Base-by-base conservation (phyloP, 2,797 vertebrate species). In the Megaceryle alcyon region DNA sequence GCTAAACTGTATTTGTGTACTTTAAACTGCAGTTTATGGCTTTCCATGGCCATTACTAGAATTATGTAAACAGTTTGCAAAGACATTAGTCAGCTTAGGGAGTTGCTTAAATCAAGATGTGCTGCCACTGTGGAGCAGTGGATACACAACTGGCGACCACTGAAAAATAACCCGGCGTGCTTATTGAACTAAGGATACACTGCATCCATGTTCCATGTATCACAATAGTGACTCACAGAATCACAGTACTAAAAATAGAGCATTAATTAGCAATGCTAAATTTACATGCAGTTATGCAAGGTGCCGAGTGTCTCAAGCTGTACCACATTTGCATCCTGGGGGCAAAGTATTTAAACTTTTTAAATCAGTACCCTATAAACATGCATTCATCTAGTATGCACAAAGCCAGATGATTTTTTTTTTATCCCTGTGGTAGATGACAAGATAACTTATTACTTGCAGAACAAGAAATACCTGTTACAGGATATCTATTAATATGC, bases 391-490 rank as follows among this genome's bases (percentile, higher is more conserved):
- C 49, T 37, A 15, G 8, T 31, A 28, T 9, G 33, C 26, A 83
- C 22, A 49, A 71, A 64, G 18, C 12, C 33, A 87, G 29, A 12
- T 44, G 14, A 26, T 49, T 65, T 25, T 19, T 29, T 54, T 86
- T 37, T 89, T 69, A 41, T 25, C 64, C 7, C 29, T 75, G 25
- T 69, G 44, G n/a, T 66, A 70, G 68, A 84, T 88, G 94, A 92
- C 49, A 95, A 86, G 90, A 91, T 54, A 86, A 77, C 65, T 66
- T 60, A 48, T n/a, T 28, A 57, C 72, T 64, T 83, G 92, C 91
- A 68, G 72, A 96, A 86, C 82, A 89, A 66, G 49, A 97, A 86
- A 80, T 81, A 46, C 70, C 49, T 93, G 86, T 75, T 96, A 92
- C 86, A 88, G 23, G 85, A 65, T 12, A 57, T 73, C 59, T 93